Base-by-base conservation (phyloP, 2,113 vertebrate genomes). In the Poeciliopsis retropinna region DNA sequence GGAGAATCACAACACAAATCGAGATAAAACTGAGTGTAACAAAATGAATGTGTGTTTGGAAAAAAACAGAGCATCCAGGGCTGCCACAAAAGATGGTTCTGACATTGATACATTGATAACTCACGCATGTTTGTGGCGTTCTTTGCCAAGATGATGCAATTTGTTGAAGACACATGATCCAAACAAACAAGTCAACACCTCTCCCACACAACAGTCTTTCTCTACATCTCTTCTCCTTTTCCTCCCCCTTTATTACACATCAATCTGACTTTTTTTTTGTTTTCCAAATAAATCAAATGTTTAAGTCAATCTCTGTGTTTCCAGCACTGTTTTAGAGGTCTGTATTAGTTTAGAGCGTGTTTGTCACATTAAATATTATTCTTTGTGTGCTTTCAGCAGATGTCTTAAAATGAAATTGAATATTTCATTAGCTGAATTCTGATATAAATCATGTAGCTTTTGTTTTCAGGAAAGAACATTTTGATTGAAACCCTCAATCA, bases 121-220 rank as follows among this genome's bases (percentile, higher is more conserved):
- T 81, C 76, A 82, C 67, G 79, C 67, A 82, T 81, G 86, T 78
- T 81, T 79, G 61, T 69, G 30, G 67, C 19, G 54, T 54, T 47
- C 8, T 80, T 76, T 80, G 80, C 78, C 86, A 88, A 76, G 67
- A 86, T 60, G 70, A 85, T 80, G 60, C 66, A 76, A 87, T 87
- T 90, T 85, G 66, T 83, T 82, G 67, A 88, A 87, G 83, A 83
- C 72, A 87, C 82, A 84, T 83, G 84, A 90, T 90, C 86, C 79
- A 91, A 89, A 87, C 76, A 88, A 90, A 92, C 84, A 86, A 92
- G 87, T 87, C 85, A 73, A 90, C 92, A 89, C 90, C 83, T 89
- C 90, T 86, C 92, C 90, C 90, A 90, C 92, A 89, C 86, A 92
- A 86, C 89, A 92, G 86, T 82, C 90, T 88, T 80, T 87, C 88